A percentile compares a stretch with the other conserved stretches of the same genome.
phyloP scores from a whole-genome alignment of 2,797 vertebrate genomes.

The Lepus townsendii region DNA sequence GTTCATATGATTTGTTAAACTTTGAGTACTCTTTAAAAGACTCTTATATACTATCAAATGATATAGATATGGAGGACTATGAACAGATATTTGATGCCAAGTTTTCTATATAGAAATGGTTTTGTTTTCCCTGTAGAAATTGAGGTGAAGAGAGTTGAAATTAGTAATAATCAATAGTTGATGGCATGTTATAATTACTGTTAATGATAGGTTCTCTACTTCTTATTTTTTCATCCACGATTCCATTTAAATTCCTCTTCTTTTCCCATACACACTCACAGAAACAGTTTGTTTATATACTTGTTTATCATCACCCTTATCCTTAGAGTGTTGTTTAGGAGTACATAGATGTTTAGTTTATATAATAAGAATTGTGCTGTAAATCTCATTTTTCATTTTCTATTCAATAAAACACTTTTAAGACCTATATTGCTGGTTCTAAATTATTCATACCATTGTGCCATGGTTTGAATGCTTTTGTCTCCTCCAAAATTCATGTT shows the following conservation, averaged over 20 bases:
- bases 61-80: background rate
- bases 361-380: background rate
- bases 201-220: background rate
- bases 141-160: background rate
- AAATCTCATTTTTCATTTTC: background rate
- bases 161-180: background rate
- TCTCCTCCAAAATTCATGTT: background rate
- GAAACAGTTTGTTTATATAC: background rate
- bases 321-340: background rate
- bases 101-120: background rate
- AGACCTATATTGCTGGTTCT: background rate
- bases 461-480: background rate
- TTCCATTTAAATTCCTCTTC: background rate
- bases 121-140: background rate
- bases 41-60: background rate
- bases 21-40: background rate
- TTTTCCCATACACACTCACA: background rate
- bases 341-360: background rate
- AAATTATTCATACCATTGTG: background rate
- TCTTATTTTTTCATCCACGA: background rate
- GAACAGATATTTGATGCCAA: background rate
- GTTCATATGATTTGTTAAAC: background rate
- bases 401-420: background rate
- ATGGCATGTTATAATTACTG: background rate
- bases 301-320: background rate